Evolutionary conservation across 1,140 invertebrate genomes (phyloP).

Genomic region (Ostrea denselamellosa): DNA sequence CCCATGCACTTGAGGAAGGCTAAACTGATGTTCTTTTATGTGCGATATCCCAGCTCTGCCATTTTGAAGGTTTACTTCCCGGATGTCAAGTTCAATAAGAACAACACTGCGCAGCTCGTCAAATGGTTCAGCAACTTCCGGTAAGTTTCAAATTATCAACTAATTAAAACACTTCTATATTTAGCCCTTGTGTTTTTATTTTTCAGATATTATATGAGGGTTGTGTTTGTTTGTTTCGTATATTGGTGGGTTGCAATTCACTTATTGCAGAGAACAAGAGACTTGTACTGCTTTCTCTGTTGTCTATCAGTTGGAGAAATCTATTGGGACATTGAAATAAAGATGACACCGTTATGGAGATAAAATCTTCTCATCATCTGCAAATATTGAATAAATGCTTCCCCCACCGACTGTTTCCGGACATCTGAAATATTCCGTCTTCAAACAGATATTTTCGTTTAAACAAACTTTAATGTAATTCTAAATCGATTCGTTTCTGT

Average conservation of each 20-base stretch:
- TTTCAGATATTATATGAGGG: not conserved
- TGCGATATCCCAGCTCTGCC: constrained; percentile 96
- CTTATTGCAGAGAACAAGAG: not conserved
- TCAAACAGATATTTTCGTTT: constrained; percentile 42
- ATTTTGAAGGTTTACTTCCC: constrained; percentile 99
- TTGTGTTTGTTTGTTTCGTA: not conserved
- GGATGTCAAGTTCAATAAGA: constrained; percentile 99
- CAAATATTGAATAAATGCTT: constrained; percentile 33
- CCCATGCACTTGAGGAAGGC: constrained; percentile 99
- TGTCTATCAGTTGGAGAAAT: not conserved
- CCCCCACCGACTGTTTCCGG: constrained; percentile 10
- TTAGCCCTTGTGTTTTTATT: not conserved
- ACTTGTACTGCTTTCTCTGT: not conserved
- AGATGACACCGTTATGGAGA: constrained; percentile 10
- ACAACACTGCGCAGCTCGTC: constrained; percentile 99
- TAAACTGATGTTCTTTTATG: constrained; percentile 99
- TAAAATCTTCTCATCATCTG: constrained; percentile 25
- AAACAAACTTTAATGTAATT: constrained; percentile 45
- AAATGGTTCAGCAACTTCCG: constrained; percentile 99
- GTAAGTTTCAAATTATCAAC: constrained; percentile 84
- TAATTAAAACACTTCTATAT: not conserved
- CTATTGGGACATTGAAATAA: not conserved
- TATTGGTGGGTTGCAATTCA: not conserved
- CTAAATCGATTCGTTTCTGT: constrained; percentile 27
- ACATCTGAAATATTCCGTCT: constrained; percentile 19